Base-by-base conservation (phyloP, 2,113 vertebrate genomes). In the Paracanthobrama guichenoti region DNA sequence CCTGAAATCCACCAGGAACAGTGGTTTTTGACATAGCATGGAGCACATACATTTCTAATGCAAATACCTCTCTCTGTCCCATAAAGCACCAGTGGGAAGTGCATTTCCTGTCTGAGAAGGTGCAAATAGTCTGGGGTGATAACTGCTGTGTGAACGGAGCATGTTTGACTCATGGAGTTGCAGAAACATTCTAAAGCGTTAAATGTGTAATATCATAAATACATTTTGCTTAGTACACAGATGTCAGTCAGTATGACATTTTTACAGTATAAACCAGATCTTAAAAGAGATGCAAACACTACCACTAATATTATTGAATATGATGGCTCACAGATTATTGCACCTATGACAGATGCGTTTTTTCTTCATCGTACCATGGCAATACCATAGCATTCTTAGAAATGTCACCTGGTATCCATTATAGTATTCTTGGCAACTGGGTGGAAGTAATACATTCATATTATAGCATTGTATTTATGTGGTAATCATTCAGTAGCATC, bases 81-180 rank as follows among this genome's bases (percentile, higher is more conserved):
- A 77, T 57, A 16, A 31, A 69, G 55, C 46, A 44, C 42, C 12
- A 60, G 60, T 50, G 11, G 31, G 13, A 59, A 24, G 24, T 8
- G 20, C 24, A 18, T 79, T 87, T 88, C 88, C 88, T 84, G 81
- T 85, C 84, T 77, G 9, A 59, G 67, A 72, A 46, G 31, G 76
- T 73, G 81, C n/a, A 77, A 85, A 85, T 66, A 71, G 39, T 64
- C 57, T 81, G 60, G 59, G 81, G 69, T 69, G 48, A 88, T 50
- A 83, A 80, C 12, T 28, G 39, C 26, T 67, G 53, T 20, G 67
- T 46, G 55, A 14, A 71, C 48, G 72, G 28, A 20, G 16, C 66
- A 72, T 8, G 1, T 64, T 22, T 57, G 62, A 71, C 50, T 59
- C 28, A 78, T 28, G 46, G 18, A 42, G 66, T 18, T 31, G 31